Conservation (phyloP, 92 coral and sea anemone genomes). For the Heliopora coerulea region DNA sequence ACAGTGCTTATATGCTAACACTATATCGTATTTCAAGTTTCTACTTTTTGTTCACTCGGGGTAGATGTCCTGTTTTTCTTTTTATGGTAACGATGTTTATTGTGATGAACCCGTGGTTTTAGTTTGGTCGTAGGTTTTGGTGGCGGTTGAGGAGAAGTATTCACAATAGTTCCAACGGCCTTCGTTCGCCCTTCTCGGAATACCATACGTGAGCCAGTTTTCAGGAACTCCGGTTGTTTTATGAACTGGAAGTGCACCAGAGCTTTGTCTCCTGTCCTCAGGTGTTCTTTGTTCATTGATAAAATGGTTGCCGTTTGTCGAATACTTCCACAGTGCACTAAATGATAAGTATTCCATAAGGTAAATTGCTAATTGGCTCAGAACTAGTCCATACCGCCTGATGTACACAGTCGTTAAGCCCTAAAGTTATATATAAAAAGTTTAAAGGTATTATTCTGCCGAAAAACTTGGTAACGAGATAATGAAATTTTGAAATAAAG, state of each 20-base stretch:
- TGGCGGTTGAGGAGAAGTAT: slow-evolving; percentile 77
- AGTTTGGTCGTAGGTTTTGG: slow-evolving; percentile 84
- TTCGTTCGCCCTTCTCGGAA: slow-evolving; percentile 98
- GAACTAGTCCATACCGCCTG: too few species aligned
- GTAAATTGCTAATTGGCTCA: too few species aligned
- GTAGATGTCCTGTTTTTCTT: slow-evolving; percentile 3
- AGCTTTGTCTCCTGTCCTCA: slow-evolving; percentile 93
- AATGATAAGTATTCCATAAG: too few species aligned
- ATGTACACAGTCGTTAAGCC: too few species aligned
- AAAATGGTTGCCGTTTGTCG: slow-evolving; percentile 95
- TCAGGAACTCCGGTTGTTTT: slow-evolving; percentile 92
- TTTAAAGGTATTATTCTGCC: too few species aligned
- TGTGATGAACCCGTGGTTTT: slow-evolving; percentile 73
- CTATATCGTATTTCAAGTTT: too few species aligned
- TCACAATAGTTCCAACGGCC: slow-evolving; percentile 93
- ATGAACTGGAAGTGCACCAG: slow-evolving; percentile 88
- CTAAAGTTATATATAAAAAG: too few species aligned
- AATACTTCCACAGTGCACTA: slow-evolving; percentile 95
- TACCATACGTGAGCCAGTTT: slow-evolving; percentile 93
- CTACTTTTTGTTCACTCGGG: slow-evolving; percentile 15
- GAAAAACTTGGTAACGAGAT: too few species aligned
- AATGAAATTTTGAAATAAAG: too few species aligned
- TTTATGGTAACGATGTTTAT: slow-evolving; percentile 28
- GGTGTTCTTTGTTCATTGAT: slow-evolving; percentile 80
- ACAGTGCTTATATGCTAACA: too few species aligned